Conservation (phyloP, 2,797 vertebrate species). For the Streptopelia turtur region DNA sequence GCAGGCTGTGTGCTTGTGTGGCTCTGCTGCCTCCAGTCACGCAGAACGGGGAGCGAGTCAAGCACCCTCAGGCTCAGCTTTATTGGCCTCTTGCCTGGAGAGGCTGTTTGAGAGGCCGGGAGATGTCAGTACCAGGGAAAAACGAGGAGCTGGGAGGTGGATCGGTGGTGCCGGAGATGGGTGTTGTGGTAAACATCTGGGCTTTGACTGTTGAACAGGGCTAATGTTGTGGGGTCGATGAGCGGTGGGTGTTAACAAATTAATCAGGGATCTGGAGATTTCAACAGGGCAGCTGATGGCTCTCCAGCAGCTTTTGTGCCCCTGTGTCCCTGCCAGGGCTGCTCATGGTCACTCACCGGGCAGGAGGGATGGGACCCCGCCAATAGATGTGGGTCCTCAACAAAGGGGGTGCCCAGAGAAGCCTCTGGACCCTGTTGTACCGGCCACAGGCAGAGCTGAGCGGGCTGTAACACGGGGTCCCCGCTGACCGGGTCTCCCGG, state of each 20-base stretch:
- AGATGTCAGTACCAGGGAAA: background rate
- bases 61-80: background rate
- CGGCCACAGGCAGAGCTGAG: no score
- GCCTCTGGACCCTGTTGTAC: no score
- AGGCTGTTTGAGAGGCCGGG: background rate
- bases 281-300: no score
- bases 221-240: background rate
- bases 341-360: no score
- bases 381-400: no score
- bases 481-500: no score
- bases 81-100: background rate
- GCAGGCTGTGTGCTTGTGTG: background rate
- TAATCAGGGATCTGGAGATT: no score
- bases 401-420: no score
- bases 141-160: background rate
- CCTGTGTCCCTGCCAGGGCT: no score
- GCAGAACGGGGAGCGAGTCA: background rate
- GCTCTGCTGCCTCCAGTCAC: background rate
- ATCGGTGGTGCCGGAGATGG: background rate
- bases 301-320: no score
- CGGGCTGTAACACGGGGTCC: no score
- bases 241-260: background rate
- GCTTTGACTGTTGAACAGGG: background rate
- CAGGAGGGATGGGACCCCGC: no score
- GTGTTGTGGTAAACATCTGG: background rate